These are phyloP conservation scores for Diarsia brunnea DNA, from an alignment of 2,888 invertebrate genomes.

Conservation along the genomic window DNA sequence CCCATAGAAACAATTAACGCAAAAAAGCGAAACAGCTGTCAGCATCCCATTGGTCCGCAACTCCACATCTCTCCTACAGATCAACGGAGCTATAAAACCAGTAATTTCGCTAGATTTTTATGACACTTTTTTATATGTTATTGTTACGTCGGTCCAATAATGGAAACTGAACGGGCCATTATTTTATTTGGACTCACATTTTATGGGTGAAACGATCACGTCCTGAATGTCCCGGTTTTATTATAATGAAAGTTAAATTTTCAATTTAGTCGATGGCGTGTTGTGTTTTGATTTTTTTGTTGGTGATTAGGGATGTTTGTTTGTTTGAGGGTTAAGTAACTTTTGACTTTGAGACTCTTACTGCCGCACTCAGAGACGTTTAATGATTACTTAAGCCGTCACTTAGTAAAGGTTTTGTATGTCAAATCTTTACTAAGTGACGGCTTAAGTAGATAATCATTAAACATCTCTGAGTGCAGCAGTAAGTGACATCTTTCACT, in stretches of 20 bases:
- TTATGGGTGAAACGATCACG: conserved; percentile 68
- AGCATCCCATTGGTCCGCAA: conserved; percentile 56
- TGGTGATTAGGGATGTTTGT: conserved; percentile 12
- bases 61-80: conserved; percentile 46
- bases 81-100: conserved; percentile 66
- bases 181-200: conserved; percentile 76
- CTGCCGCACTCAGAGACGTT: too few relatives aligned
- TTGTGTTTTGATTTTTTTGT: conserved; percentile 42
- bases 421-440: too few relatives aligned
- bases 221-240: conserved; percentile 55
- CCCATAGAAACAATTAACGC: conserved; percentile 37
- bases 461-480: too few relatives aligned
- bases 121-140: conserved; percentile 78
- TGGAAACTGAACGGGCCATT: conserved; percentile 75
- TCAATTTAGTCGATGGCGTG: conserved; percentile 50
- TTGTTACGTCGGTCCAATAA: conserved; percentile 76
- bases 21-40: conserved; percentile 41
- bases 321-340: neutral
- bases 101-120: conserved; percentile 81
- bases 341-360: neutral
- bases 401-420: too few relatives aligned
- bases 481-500: neutral
- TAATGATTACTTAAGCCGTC: too few relatives aligned
- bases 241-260: conserved; percentile 62
- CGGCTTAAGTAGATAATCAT: too few relatives aligned